Conservation (phyloP, 2,113 vertebrate species). For the Phrynocephalus versicolor region DNA sequence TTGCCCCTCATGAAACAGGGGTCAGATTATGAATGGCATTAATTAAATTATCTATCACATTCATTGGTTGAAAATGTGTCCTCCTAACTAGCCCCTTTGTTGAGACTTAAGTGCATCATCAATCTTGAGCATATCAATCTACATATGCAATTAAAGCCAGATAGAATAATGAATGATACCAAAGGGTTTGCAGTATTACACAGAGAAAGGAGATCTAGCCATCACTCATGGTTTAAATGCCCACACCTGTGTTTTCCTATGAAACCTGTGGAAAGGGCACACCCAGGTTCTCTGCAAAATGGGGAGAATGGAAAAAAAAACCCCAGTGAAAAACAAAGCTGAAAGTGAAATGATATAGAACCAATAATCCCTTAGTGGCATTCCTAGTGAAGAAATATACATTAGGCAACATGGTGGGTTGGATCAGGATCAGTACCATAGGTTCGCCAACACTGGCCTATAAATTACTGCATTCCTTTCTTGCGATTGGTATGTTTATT, state of each 20-base stretch:
- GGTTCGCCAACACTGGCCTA: too few relatives aligned
- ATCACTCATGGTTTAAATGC: accelerated
- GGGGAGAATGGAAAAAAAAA: neutral
- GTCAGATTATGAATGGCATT: constrained; percentile 4
- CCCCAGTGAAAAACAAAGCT: neutral
- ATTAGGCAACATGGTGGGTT: too few relatives aligned
- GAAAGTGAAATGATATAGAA: neutral
- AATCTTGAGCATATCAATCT: neutral
- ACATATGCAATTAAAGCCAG: constrained; percentile 1
- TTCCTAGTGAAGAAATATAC: too few relatives aligned
- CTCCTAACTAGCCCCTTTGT: constrained; percentile 17
- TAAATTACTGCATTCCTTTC: too few relatives aligned
- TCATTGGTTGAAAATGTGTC: neutral
- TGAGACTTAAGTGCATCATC: constrained; percentile 36
- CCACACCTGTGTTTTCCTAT: accelerated
- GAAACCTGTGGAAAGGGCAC: neutral
- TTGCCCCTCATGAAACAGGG: constrained; percentile 8
- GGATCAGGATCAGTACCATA: too few relatives aligned
- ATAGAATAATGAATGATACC: neutral
- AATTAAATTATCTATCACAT: constrained; percentile 35
- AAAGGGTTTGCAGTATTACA: accelerated
- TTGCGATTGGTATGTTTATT: too few relatives aligned
- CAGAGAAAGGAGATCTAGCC: accelerated
- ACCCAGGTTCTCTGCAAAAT: neutral
- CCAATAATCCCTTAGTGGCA: too few relatives aligned